Evolutionary conservation across 1,140 invertebrate species (phyloP).

Genomic region (Drosophila leontia): DNA sequence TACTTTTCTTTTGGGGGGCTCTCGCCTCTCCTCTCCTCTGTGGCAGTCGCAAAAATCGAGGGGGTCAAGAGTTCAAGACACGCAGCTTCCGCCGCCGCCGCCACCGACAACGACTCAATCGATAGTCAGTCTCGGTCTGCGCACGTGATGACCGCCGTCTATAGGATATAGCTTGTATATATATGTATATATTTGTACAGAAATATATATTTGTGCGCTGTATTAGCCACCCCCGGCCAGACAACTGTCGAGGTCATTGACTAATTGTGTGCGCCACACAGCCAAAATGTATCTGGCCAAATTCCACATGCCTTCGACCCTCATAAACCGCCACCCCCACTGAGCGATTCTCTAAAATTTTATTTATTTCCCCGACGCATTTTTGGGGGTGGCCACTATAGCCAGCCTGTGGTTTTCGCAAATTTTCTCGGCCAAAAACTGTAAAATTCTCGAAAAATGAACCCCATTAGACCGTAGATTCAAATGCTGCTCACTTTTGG

Average conservation of each 20-base stretch:
- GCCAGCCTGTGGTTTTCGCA: slow-evolving; percentile 57
- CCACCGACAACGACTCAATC: slow-evolving; percentile 62
- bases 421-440: slow-evolving; percentile 58
- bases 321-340: slow-evolving; percentile 45
- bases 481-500: slow-evolving; percentile 58
- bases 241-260: slow-evolving; percentile 76
- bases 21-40: slow-evolving; percentile 7
- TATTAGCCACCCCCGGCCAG: slow-evolving; percentile 41
- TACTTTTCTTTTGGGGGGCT: slow-evolving; percentile 12
- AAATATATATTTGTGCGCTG: slow-evolving; percentile 17
- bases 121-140: slow-evolving; percentile 79
- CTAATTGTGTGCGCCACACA: slow-evolving; percentile 72
- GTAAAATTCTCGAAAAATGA: slow-evolving; percentile 51
- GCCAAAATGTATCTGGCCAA: slow-evolving; percentile 53
- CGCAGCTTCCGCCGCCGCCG: slow-evolving; percentile 73
- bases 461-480: slow-evolving; percentile 20
- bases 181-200: not conserved
- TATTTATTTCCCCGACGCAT: slow-evolving; percentile 26
- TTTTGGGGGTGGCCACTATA: slow-evolving; percentile 25
- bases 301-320: slow-evolving; percentile 1
- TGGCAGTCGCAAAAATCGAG: slow-evolving; percentile 19
- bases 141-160: slow-evolving; percentile 67
- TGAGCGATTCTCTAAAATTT: slow-evolving; percentile 56
- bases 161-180: slow-evolving; percentile 23
- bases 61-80: slow-evolving; percentile 82